Percentiles rank a stretch among this genome's conserved stretches.
phyloP scores from a whole-genome alignment of 2,797 vertebrate genomes.

The Alectoris magna region DNA sequence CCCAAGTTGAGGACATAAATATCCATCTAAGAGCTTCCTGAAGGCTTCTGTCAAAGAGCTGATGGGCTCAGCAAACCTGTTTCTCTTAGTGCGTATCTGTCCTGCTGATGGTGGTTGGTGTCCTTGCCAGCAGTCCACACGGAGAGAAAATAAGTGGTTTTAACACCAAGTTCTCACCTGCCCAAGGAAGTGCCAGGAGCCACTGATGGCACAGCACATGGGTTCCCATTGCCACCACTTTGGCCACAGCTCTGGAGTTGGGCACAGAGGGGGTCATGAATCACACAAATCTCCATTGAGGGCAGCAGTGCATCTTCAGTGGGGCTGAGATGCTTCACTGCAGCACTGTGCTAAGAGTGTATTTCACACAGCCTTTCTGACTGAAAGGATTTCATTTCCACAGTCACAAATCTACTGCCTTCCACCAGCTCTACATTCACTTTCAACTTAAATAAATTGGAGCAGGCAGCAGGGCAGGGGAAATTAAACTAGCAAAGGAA shows the following conservation, averaged over 20 bases:
- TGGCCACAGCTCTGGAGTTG: accelerated
- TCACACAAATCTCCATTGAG: neutral
- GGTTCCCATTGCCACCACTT: neutral
- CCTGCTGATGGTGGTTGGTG: neutral
- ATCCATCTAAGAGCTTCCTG: neutral
- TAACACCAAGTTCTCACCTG: neutral
- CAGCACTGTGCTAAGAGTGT: neutral
- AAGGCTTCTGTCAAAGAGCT: neutral
- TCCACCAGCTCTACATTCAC: neutral
- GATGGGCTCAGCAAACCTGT: neutral
- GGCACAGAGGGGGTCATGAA: neutral
- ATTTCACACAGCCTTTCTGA: neutral
- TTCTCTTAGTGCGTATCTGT: neutral
- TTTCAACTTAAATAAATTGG: constrained; percentile 45
- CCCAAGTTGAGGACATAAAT: neutral
- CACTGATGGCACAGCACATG: accelerated
- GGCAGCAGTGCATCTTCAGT: neutral
- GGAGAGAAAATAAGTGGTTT: neutral
- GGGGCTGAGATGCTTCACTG: neutral
- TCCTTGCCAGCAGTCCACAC: neutral
- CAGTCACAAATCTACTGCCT: neutral
- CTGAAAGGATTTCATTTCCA: neutral
- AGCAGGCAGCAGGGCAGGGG: neutral
- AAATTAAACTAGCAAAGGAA: constrained; percentile 43
- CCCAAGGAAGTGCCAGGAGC: neutral